Base-by-base conservation (phyloP, 1,140 invertebrate genomes). In the Augochlora pura region DNA sequence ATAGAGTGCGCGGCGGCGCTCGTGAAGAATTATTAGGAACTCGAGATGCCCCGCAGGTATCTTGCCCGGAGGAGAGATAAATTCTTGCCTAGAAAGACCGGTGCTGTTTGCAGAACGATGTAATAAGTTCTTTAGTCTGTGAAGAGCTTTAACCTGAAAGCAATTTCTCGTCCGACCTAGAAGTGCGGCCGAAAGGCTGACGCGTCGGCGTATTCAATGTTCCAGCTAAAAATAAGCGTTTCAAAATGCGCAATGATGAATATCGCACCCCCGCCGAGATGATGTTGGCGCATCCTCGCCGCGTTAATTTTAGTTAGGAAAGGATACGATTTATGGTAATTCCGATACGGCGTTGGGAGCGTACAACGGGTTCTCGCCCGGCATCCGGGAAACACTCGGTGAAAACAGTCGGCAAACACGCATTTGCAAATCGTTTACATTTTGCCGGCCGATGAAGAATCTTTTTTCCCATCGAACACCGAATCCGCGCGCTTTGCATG, bases 61-160 rank as follows among this genome's bases (percentile, higher is more conserved):
- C 57, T n/a, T 52, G 21, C 32, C 57, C 39, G 21, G 10, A 23
- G 2, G 52, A 72, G 63, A 63, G 70, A 52, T 46, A 59, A 79
- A 54, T 32, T 59, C 62, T 59, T 46, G 46, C 59, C 39, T 21
- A 21, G 38, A 42, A 73, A 65, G 46, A 79, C 16, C 9, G 68
- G 14, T 1, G 54, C 49, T 73, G 60, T 73, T 79, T 73, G 77
- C 39, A 59, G 38, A 49, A 49, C 69, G 27, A 70, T 52, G 79
- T 70, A 81, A 81, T 66, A 77, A 77, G 38, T 81, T 46, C 60
- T 76, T 27, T 16, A 39, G 59, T 27, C 60, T 42, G 63, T 57
- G 59, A 66, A 70, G 66, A 70, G 74, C 46, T 54, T 70, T 27
- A 70, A 81, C 49, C 74, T 71, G 60, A 12, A 54, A 70, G 66